Base-by-base conservation (phyloP, 2,113 vertebrate genomes). In the Acinonyx jubatus region DNA sequence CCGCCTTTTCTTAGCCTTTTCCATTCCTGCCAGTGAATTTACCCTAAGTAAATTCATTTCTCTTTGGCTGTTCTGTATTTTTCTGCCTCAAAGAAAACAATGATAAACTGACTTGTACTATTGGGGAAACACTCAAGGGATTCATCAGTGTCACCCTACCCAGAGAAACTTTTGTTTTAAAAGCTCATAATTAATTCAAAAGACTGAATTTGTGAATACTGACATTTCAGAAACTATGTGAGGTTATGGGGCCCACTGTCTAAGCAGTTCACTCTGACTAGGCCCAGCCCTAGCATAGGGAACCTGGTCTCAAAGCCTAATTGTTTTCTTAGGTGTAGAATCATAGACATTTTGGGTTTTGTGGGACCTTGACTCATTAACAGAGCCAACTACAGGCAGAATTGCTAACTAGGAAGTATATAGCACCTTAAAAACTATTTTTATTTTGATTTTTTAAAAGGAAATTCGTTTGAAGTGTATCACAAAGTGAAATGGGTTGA, bases 371-470 rank as follows among this genome's bases (percentile, higher is more conserved):
- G 71, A 79, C 41, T 78, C 36, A 71, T 57, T 29, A 65, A 16
- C 13, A 94, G 66, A 89, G n/a, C 45, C 38, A 74, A 50, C 25
- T 21, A 14, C 31, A 69, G 25, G 19, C 18, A 66, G 7, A 88
- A 97, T 23, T 63, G 25, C 33, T 50, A 95, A 45, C n/a, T 33
- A 74, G 78, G 15, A 94, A 65, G 21, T 61, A 0, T 38, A 21
- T 11, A 11, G 27, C 33, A 78, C 10, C 29, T 94, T 61, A 66
- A 23, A 92, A 94, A 83, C 21, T 88, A 61, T 12, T 96, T 94
- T 92, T 10, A 52, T 71, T 78, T 82, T 86, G 12, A 79, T 78
- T 87, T 95, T 76, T 76, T 38, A 63, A 95, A 94, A 83, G 50
- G 12, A 90, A 63, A 82, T 86, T 71, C 2, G 50, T 33, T 94